These are phyloP conservation scores for Clarias macrocephalus DNA, from an alignment of 2,113 vertebrate species.

Conservation along the genomic window DNA sequence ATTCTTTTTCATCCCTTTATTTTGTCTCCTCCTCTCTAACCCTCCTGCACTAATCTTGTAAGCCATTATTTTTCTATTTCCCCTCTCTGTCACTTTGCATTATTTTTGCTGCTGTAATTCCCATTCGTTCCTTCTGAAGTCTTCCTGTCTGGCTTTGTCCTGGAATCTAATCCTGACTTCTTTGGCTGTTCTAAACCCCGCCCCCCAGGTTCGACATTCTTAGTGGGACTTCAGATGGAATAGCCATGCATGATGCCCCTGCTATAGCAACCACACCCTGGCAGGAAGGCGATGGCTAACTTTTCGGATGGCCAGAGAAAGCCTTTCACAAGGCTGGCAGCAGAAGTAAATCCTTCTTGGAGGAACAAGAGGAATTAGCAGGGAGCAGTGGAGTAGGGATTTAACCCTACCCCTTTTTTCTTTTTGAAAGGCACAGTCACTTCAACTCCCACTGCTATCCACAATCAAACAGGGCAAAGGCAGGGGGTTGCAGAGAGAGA, in stretches of 20 bases:
- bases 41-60: slow-evolving; percentile 78
- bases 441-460: slow-evolving; percentile 86
- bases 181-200: slow-evolving; percentile 79
- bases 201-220: slow-evolving; percentile 72
- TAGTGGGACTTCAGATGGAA: slow-evolving; percentile 80
- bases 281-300: slow-evolving; percentile 86
- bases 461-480: slow-evolving; percentile 83
- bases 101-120: slow-evolving; percentile 95
- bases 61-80: slow-evolving; percentile 92
- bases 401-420: slow-evolving; percentile 86
- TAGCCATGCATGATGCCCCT: slow-evolving; percentile 87
- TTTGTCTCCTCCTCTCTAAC: slow-evolving; percentile 70
- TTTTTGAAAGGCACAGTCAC: slow-evolving; percentile 88
- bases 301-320: slow-evolving; percentile 83
- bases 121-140: slow-evolving; percentile 89
- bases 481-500: slow-evolving; percentile 34
- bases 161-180: slow-evolving; percentile 84
- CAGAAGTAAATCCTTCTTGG: slow-evolving; percentile 92
- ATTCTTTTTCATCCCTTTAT: slow-evolving; percentile 76
- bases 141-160: slow-evolving; percentile 90
- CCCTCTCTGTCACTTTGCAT: slow-evolving; percentile 91
- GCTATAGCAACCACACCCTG: slow-evolving; percentile 93
- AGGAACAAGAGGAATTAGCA: slow-evolving; percentile 94
- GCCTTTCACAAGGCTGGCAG: slow-evolving; percentile 87
- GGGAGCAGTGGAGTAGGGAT: slow-evolving; percentile 86